phyloP scores from a whole-genome alignment of 2,113 vertebrate genomes.

The Meles meles region DNA sequence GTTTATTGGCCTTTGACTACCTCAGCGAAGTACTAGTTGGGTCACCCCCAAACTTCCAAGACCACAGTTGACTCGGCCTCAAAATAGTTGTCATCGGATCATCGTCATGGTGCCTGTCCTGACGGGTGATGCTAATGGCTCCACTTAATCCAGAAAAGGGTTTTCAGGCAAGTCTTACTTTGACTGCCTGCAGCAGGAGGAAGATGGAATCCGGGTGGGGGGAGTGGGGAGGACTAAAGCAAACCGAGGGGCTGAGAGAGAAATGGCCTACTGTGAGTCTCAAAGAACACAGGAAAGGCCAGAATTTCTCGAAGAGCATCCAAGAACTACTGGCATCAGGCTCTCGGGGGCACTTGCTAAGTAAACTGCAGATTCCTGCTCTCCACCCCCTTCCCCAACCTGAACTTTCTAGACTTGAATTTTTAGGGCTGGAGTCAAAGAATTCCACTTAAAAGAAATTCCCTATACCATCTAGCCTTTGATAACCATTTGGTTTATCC shows the following conservation, averaged over 20 bases:
- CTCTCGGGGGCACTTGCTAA: background rate
- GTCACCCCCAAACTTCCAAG: background rate
- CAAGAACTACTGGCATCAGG: background rate
- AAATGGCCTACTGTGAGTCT: background rate
- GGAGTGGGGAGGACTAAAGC: background rate
- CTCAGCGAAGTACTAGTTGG: background rate
- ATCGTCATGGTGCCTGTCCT: background rate
- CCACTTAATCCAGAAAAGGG: background rate
- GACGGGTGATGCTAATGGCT: background rate
- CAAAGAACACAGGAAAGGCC: background rate
- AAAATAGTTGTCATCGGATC: background rate
- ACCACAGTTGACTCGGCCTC: background rate
- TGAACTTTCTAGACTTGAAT: background rate
- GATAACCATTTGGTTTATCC: background rate
- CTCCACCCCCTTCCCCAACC: too few species aligned
- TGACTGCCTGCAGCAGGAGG: background rate
- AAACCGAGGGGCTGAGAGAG: background rate
- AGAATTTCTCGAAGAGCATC: background rate
- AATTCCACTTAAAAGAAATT: background rate
- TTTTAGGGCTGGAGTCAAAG: background rate
- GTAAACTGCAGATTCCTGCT: background rate
- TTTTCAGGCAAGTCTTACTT: background rate
- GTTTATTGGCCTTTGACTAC: background rate
- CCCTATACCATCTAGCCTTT: background rate
- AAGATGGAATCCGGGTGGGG: background rate